A percentile compares a stretch with the other conserved stretches of the same genome.
Conservation (phyloP, 2,113 vertebrate genomes). For the Syrmaticus mikado region DNA sequence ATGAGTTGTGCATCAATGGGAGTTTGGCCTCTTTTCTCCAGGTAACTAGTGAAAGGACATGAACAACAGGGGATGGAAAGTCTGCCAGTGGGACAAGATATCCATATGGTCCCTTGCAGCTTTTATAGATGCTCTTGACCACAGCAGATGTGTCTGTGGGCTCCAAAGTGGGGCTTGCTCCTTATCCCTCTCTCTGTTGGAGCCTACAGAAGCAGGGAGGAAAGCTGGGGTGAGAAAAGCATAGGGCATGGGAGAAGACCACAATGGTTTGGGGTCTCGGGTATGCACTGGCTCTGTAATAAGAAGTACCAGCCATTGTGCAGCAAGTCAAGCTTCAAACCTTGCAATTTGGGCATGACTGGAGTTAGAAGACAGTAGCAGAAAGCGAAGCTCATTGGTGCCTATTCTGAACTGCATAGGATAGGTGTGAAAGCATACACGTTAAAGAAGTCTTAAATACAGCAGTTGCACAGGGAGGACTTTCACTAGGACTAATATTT, state of each 20-base stretch:
- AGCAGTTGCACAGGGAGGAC: neutral
- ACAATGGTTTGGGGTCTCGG: fast-evolving
- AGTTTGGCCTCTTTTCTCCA: no score
- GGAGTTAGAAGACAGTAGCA: neutral
- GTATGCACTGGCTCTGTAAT: neutral
- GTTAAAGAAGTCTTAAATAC: neutral
- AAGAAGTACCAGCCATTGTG: fast-evolving
- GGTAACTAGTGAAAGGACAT: no score
- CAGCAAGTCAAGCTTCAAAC: neutral
- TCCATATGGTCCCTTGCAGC: neutral
- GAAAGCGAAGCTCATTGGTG: neutral
- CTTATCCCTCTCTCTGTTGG: neutral
- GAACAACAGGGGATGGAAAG: neutral
- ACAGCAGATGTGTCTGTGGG: neutral
- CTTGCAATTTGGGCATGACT: neutral
- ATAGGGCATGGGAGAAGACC: neutral
- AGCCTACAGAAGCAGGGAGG: neutral
- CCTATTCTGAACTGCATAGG: neutral
- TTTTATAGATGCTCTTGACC: neutral
- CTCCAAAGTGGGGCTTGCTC: neutral
- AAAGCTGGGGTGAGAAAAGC: neutral
- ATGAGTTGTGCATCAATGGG: neutral
- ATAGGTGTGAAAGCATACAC: neutral
- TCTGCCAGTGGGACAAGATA: neutral
- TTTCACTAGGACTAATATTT: neutral